These are phyloP conservation scores for Slavum lentiscoides DNA, from an alignment of 2,888 invertebrate species.

Conservation along the genomic window DNA sequence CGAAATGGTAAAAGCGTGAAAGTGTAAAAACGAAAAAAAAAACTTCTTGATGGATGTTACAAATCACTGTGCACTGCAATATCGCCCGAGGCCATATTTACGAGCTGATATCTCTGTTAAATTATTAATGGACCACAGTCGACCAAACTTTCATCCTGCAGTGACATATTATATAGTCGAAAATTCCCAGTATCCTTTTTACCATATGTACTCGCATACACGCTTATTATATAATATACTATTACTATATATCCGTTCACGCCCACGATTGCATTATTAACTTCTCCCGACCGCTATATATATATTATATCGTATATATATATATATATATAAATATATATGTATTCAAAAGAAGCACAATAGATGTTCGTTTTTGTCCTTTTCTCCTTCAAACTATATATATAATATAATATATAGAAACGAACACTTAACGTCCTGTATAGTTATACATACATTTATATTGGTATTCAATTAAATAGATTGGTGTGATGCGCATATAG, in stretches of 20 bases:
- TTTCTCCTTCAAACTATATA: not conserved
- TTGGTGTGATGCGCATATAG: not conserved
- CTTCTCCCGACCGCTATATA: not conserved
- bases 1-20: not conserved
- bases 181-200: constrained; percentile 35
- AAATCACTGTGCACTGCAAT: not conserved
- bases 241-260: not conserved
- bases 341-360: not conserved
- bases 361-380: not conserved
- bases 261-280: constrained; percentile 24
- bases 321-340: too few relatives aligned
- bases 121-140: constrained; percentile 30
- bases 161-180: not conserved
- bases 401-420: not conserved
- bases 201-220: not conserved
- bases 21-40: not conserved
- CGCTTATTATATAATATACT: too few relatives aligned
- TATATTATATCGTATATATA: too few relatives aligned
- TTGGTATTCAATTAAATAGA: not conserved
- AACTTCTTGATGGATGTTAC: constrained; percentile 16
- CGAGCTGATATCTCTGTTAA: not conserved
- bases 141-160: not conserved
- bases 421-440: not conserved
- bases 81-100: not conserved
- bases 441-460: too few relatives aligned